Evolutionary conservation across 2,797 vertebrate species (phyloP).

Genomic region (Pelodytes ibericus): DNA sequence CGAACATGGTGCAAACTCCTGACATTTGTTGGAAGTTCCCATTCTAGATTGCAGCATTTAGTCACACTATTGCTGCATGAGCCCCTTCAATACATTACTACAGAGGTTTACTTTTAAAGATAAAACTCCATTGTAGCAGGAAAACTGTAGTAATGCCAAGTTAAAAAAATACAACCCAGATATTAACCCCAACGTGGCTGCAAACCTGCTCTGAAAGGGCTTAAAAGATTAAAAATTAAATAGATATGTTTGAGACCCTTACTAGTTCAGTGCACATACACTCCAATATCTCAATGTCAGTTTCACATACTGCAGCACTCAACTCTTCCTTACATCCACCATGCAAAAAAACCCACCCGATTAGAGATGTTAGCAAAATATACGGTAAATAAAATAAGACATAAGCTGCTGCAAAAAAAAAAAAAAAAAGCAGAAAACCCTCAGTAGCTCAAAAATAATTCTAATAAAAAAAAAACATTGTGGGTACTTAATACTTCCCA

Average conservation of each 20-base stretch:
- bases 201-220: neutral
- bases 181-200: too few species aligned
- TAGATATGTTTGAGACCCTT: conserved; percentile 27
- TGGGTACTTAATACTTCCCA: conserved; percentile 72
- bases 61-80: too few species aligned
- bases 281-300: conserved; percentile 2
- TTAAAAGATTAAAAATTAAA: neutral
- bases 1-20: too few species aligned
- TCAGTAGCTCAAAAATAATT: conserved; percentile 72
- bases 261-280: conserved; percentile 16
- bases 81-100: too few species aligned
- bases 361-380: conserved; percentile 68
- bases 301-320: conserved; percentile 60
- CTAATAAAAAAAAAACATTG: conserved; percentile 59
- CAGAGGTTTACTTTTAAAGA: too few species aligned
- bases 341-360: conserved; percentile 89
- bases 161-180: too few species aligned
- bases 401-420: conserved; percentile 86
- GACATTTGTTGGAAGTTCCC: too few species aligned
- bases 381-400: conserved; percentile 72
- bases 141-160: conserved; percentile 37
- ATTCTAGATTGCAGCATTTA: too few species aligned
- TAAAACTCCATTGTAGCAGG: too few species aligned
- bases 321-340: conserved; percentile 90
- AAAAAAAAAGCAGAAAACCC: conserved; percentile 74